These are phyloP conservation scores for Trilocha varians DNA, from an alignment of 2,888 invertebrate genomes.

Conservation along the genomic window DNA sequence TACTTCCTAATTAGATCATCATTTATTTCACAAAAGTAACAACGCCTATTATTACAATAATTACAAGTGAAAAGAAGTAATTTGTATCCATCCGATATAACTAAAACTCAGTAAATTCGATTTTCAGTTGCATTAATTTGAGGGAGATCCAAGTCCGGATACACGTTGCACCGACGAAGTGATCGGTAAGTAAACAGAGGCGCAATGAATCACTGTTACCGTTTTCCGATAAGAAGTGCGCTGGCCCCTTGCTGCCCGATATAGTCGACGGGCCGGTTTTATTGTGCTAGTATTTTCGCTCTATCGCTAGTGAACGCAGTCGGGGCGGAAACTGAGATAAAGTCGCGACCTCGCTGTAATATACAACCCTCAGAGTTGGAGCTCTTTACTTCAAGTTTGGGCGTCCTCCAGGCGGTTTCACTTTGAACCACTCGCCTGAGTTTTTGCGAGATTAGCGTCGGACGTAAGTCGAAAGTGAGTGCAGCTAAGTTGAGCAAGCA, in stretches of 20 bases:
- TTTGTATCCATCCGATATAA: too few species aligned
- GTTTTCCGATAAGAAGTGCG: conserved; percentile 61
- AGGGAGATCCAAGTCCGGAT: conserved; percentile 4
- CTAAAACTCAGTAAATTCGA: neutral
- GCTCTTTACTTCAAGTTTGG: conserved; percentile 15
- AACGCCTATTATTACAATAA: too few species aligned
- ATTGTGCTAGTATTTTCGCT: conserved; percentile 66
- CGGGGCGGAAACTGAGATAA: conserved; percentile 67
- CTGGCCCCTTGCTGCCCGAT: conserved; percentile 37
- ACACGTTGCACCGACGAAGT: conserved; percentile 26
- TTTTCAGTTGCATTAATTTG: neutral
- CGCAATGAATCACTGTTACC: conserved; percentile 62
- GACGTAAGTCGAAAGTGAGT: neutral
- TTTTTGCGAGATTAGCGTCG: conserved; percentile 1
- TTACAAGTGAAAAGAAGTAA: too few species aligned
- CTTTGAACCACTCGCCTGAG: conserved; percentile 17
- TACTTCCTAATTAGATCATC: too few species aligned
- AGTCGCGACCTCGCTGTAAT: conserved; percentile 57
- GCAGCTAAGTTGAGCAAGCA: neutral
- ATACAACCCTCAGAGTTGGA: conserved; percentile 38
- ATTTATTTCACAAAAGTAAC: too few species aligned
- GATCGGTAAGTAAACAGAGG: conserved; percentile 50
- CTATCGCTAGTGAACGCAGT: conserved; percentile 58
- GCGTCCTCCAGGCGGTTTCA: conserved; percentile 16
- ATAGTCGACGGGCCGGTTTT: conserved; percentile 56